phyloP scores from a whole-genome alignment of 2,888 invertebrate species.

The Chrysomela aeneicollis region DNA sequence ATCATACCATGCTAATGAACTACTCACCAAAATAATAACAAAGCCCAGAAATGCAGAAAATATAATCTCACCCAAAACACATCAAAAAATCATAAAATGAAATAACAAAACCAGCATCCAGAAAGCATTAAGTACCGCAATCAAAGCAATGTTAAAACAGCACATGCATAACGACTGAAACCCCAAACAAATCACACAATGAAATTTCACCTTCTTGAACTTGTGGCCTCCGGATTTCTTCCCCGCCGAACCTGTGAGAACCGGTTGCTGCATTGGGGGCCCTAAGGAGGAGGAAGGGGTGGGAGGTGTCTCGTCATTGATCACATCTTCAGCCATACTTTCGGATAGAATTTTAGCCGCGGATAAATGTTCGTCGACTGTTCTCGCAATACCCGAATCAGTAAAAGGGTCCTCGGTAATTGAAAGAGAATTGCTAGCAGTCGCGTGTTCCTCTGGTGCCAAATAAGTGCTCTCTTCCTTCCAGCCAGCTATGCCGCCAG shows the following conservation, averaged over 20 bases:
- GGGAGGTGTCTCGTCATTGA: conserved; percentile 41
- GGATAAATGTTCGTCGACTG: conserved; percentile 41
- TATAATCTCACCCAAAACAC: conserved; percentile 23
- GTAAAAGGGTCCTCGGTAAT: conserved; percentile 16
- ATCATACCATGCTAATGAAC: too few relatives aligned
- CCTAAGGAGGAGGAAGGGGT: conserved; percentile 49
- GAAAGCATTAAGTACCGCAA: conserved; percentile 37
- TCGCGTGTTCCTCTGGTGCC: conserved; percentile 63
- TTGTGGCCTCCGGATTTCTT: conserved; percentile 59
- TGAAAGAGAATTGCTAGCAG: background rate
- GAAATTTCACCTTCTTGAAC: conserved; percentile 60
- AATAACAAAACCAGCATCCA: conserved; percentile 35
- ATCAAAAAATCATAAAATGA: conserved; percentile 29
- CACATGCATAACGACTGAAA: conserved; percentile 53
- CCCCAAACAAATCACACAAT: conserved; percentile 56
- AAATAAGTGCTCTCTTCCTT: conserved; percentile 82
- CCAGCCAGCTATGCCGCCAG: conserved; percentile 84
- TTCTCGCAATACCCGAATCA: conserved; percentile 24
- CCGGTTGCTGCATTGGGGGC: conserved; percentile 52
- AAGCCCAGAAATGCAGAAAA: conserved; percentile 31
- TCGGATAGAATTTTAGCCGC: conserved; percentile 48
- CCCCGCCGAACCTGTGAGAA: conserved; percentile 54
- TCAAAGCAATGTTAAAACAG: conserved; percentile 46
- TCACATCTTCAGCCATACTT: conserved; percentile 48
- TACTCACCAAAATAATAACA: conserved; percentile 8